Percentiles rank a stretch among this genome's conserved stretches.
Evolutionary conservation across 1,140 invertebrate species (phyloP).

Genomic region (Heliconius hermathena): DNA sequence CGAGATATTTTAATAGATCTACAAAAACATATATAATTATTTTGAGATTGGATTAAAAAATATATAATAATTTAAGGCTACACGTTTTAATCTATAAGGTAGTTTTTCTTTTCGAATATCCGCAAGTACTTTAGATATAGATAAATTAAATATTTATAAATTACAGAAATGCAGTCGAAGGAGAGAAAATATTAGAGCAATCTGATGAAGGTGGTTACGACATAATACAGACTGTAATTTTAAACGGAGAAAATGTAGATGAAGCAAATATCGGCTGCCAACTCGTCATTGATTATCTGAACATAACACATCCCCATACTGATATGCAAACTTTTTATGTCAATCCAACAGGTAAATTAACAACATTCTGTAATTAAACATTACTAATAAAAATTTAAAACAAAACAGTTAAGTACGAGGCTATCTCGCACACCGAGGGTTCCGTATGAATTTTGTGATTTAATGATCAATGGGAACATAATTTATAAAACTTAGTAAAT

Average conservation of each 20-base stretch:
- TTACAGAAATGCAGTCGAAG: neutral
- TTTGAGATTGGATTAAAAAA: too few species aligned
- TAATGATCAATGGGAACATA: too few species aligned
- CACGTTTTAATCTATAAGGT: too few species aligned
- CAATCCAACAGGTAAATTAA: constrained; percentile 48
- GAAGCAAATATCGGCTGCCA: constrained; percentile 52
- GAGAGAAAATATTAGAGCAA: neutral
- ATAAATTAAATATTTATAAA: neutral
- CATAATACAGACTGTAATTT: constrained; percentile 40
- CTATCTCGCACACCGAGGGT: too few species aligned
- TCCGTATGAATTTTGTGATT: too few species aligned
- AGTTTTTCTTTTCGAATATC: neutral
- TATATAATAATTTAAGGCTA: too few species aligned
- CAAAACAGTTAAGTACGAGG: too few species aligned
- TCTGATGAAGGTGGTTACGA: constrained; percentile 24
- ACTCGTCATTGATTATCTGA: constrained; percentile 46
- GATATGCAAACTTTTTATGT: constrained; percentile 40
- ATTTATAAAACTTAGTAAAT: too few species aligned
- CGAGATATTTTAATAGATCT: too few species aligned
- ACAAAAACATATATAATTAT: too few species aligned
- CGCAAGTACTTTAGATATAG: neutral
- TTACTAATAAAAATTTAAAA: too few species aligned
- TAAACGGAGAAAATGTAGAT: constrained; percentile 37
- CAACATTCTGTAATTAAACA: too few species aligned
- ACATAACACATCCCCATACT: constrained; percentile 46